Conservation (phyloP, 2,888 invertebrate genomes). For the Tenthredo distinguenda region DNA sequence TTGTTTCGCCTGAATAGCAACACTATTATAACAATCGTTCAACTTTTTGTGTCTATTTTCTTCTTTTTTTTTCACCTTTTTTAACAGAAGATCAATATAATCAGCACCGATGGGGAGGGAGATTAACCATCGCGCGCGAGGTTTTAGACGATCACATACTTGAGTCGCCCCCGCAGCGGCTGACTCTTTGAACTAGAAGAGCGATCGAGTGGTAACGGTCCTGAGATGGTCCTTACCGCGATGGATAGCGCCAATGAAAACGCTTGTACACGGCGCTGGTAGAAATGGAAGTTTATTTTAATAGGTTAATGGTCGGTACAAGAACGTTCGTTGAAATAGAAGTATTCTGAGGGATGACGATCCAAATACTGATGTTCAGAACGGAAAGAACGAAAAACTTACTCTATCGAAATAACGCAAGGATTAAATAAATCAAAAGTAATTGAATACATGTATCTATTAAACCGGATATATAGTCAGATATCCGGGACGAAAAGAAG, state of each 20-base stretch:
- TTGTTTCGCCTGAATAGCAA: not conserved
- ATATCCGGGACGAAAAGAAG: not conserved
- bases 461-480: not conserved
- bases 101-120: not conserved
- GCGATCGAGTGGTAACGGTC: not conserved
- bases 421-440: not conserved
- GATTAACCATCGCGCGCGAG: not conserved
- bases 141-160: not conserved
- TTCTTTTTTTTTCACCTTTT: not conserved
- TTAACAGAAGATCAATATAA: conserved; percentile 19
- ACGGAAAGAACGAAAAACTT: not conserved
- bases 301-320: not conserved
- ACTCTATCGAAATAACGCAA: not conserved
- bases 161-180: not conserved
- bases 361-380: not conserved
- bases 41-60: not conserved
- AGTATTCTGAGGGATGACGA: not conserved
- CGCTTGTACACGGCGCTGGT: not conserved
- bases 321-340: not conserved
- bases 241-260: not conserved
- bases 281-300: not conserved
- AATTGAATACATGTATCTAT: not conserved
- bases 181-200: not conserved
- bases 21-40: not conserved
- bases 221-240: not conserved